phyloP scores from a whole-genome alignment of 1,140 invertebrate genomes.

The Drosophila yakuba region DNA sequence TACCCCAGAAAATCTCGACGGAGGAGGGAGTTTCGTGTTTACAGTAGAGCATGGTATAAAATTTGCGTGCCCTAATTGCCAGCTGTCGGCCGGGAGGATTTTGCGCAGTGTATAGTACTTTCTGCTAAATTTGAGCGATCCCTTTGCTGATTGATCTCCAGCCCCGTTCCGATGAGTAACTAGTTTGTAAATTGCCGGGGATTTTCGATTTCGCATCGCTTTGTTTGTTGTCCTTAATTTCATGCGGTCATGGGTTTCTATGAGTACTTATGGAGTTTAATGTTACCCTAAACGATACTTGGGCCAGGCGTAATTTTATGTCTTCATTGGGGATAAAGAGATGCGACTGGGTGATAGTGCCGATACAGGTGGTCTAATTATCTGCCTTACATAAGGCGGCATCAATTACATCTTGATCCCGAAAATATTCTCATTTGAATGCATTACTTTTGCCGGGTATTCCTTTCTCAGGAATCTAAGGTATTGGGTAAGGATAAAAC shows the following conservation, averaged over 20 bases:
- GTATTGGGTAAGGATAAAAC: not conserved
- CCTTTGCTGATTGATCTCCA: constrained; percentile 59
- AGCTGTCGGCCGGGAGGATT: constrained; percentile 50
- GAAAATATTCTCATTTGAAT: not conserved
- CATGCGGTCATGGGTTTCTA: constrained; percentile 57
- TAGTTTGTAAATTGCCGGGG: constrained; percentile 45
- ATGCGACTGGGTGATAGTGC: constrained; percentile 36
- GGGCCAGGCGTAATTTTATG: constrained; percentile 42
- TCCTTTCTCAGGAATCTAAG: not conserved
- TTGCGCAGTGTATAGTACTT: constrained; percentile 47
- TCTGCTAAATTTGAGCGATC: constrained; percentile 66
- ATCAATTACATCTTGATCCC: not conserved
- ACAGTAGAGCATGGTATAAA: constrained; percentile 48
- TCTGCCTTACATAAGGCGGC: constrained; percentile 5
- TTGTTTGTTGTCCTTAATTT: constrained; percentile 62
- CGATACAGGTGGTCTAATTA: constrained; percentile 62
- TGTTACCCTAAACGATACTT: constrained; percentile 58
- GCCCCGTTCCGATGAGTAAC: constrained; percentile 40
- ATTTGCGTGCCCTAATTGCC: constrained; percentile 71
- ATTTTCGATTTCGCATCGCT: constrained; percentile 36
- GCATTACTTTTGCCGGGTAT: not conserved
- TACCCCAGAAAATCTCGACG: constrained; percentile 3
- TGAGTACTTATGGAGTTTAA: constrained; percentile 40
- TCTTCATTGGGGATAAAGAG: constrained; percentile 46
- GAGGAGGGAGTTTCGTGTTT: constrained; percentile 55